Conservation (phyloP, 1,140 invertebrate genomes). For the Lordiphosa stackelbergi region DNA sequence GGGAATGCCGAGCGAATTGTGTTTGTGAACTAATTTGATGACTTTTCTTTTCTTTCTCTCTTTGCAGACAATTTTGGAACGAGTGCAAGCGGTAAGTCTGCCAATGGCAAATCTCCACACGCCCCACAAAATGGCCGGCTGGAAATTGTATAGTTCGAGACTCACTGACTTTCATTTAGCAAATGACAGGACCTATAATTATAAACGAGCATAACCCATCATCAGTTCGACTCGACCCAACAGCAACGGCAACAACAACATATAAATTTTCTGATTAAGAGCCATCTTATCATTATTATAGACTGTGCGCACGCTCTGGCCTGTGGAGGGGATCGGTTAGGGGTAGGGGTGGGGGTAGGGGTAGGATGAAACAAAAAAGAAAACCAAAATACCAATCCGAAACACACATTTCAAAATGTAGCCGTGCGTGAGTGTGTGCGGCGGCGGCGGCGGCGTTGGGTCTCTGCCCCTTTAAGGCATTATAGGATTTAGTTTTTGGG, state of each 20-base stretch:
- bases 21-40: conserved; percentile 28
- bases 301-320: conserved; percentile 68
- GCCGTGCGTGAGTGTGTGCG: conserved; percentile 42
- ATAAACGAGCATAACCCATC: conserved; percentile 76
- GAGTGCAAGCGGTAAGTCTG: conserved; percentile 76
- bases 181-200: conserved; percentile 76
- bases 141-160: conserved; percentile 55
- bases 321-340: conserved; percentile 11
- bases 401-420: conserved; percentile 55
- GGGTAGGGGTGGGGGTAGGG: conserved; percentile 9
- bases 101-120: conserved; percentile 18
- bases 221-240: conserved; percentile 46
- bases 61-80: conserved; percentile 76
- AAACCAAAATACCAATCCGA: conserved; percentile 41
- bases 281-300: conserved; percentile 77
- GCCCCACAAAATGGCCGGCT: conserved; percentile 25
- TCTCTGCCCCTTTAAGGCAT: conserved; percentile 60
- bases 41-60: conserved; percentile 28
- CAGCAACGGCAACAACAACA: conserved; percentile 54
- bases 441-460: conserved; percentile 8
- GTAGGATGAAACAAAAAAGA: conserved; percentile 31
- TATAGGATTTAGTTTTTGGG: conserved; percentile 75
- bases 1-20: conserved; percentile 1
- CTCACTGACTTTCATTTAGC: conserved; percentile 61
- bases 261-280: conserved; percentile 77